Conservation (phyloP, 1,140 invertebrate species). For the Drosophila athabasca region DNA sequence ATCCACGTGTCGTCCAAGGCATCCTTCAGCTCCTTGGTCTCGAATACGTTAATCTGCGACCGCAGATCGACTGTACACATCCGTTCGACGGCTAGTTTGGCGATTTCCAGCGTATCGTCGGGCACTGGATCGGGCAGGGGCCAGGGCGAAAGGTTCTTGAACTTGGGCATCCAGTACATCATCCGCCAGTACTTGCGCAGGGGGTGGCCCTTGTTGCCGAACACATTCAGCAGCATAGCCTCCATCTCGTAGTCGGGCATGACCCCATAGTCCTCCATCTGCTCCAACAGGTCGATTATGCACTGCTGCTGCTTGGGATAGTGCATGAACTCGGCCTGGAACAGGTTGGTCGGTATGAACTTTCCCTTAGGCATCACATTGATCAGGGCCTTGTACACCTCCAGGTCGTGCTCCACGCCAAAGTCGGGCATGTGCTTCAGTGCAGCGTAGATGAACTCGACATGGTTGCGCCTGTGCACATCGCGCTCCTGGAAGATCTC, state of each 20-base stretch:
- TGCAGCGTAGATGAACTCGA: slow-evolving; percentile 96
- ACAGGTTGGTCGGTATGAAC: slow-evolving; percentile 91
- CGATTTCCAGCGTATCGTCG: slow-evolving; percentile 90
- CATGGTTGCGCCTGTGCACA: slow-evolving; percentile 89
- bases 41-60: slow-evolving; percentile 88
- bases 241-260: slow-evolving; percentile 96
- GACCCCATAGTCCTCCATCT: slow-evolving; percentile 86
- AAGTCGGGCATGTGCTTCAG: slow-evolving; percentile 95
- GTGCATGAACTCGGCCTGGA: slow-evolving; percentile 95
- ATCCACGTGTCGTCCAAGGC: slow-evolving; percentile 97
- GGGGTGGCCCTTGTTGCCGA: slow-evolving; percentile 91
- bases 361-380: slow-evolving; percentile 96
- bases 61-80: slow-evolving; percentile 94
- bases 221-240: slow-evolving; percentile 91
- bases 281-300: slow-evolving; percentile 90
- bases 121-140: slow-evolving; percentile 90
- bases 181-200: slow-evolving; percentile 94
- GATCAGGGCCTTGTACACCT: slow-evolving; percentile 95
- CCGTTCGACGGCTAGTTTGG: slow-evolving; percentile 92
- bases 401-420: slow-evolving; percentile 94
- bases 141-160: slow-evolving; percentile 96
- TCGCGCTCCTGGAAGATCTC: slow-evolving; percentile 88
- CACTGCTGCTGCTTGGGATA: slow-evolving; percentile 98
- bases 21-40: slow-evolving; percentile 89
- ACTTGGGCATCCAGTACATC: slow-evolving; percentile 99